Base-by-base conservation (phyloP, 1,140 invertebrate species). In the Drosophila neocordata region DNA sequence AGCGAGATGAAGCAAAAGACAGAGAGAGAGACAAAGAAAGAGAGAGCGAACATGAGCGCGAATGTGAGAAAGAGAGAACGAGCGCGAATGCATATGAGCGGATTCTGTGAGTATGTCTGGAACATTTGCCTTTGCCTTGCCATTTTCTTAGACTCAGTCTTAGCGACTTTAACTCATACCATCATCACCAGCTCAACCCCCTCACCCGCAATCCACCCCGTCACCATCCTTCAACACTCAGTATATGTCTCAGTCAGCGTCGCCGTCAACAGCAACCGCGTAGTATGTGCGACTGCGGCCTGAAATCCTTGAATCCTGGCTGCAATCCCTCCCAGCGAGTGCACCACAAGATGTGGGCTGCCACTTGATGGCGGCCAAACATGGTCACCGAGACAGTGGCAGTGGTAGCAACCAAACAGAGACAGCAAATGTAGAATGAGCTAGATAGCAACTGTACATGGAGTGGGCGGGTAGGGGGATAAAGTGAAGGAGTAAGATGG, bases 281-380 rank as follows among this genome's bases (percentile, higher is more conserved):
- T 76, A 76, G 73, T 78, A 76, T 78, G 76, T 78, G 73, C 73
- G 72, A 76, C 76, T 78, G 75, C 67, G 75, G 75, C 67, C 64
- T 77, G 74, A 63, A 59, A 73, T 77, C 53, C 53, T 72, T 69
- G 71, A 70, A 71, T 59, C 71, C 63, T 44, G 41, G 41, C 56
- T 20, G 52, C 67, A 34, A 18, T 27, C 59, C 22, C 37, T 44
- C 24, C 35, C 51, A 24, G 59, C 9, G 24, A 51, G 41, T 48
- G 59, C 35, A 56, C 82, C 83, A 66, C 83, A 88, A 88, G 41
- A 73, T 88, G 84, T 88, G 83, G 83, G 83, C 66, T 88, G 83
- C 83, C 82, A 87, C 83, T 85, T 85, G 82, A 87, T 87, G 67
- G 82, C 82, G 82, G 78, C 82, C 84, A 81, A 48, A 48, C 66